A percentile compares a stretch with the other conserved stretches of the same genome.
These are phyloP conservation scores for Ennomos erosarius DNA, from an alignment of 2,888 invertebrate genomes.

Conservation along the genomic window DNA sequence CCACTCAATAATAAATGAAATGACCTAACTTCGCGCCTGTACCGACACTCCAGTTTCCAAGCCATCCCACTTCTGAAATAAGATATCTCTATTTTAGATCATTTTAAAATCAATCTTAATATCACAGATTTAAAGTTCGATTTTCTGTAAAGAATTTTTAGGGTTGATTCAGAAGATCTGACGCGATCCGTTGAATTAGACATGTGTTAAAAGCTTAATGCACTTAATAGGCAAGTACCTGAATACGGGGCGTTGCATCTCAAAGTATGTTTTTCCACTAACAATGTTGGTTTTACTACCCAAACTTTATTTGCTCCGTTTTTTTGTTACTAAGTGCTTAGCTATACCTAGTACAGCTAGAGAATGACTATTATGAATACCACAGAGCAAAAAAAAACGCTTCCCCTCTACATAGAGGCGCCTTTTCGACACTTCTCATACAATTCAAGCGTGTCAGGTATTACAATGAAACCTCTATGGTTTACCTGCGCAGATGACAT, in stretches of 20 bases:
- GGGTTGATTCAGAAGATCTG: conserved; percentile 45
- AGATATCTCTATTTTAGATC: conserved; percentile 48
- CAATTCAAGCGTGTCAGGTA: no score
- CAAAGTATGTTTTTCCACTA: conserved; percentile 51
- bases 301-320: conserved; percentile 17
- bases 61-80: conserved; percentile 64
- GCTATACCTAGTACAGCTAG: neutral
- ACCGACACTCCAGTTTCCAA: conserved; percentile 71
- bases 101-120: conserved; percentile 47
- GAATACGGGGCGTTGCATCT: conserved; percentile 52
- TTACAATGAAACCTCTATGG: no score
- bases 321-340: conserved; percentile 2
- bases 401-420: no score
- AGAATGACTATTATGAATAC: neutral
- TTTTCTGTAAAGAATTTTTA: conserved; percentile 25
- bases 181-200: conserved; percentile 71
- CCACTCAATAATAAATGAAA: conserved; percentile 83
- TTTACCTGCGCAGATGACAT: no score
- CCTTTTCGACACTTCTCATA: no score
- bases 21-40: conserved; percentile 77
- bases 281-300: conserved; percentile 43
- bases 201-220: conserved; percentile 82
- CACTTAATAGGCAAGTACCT: conserved; percentile 70
- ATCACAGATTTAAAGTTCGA: conserved; percentile 29
- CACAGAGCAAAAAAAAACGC: no score